Evolutionary conservation across 1,140 invertebrate species (phyloP), one percentile per base, ranked within the genome.

Genomic region (Lepidostoma basale): DNA sequence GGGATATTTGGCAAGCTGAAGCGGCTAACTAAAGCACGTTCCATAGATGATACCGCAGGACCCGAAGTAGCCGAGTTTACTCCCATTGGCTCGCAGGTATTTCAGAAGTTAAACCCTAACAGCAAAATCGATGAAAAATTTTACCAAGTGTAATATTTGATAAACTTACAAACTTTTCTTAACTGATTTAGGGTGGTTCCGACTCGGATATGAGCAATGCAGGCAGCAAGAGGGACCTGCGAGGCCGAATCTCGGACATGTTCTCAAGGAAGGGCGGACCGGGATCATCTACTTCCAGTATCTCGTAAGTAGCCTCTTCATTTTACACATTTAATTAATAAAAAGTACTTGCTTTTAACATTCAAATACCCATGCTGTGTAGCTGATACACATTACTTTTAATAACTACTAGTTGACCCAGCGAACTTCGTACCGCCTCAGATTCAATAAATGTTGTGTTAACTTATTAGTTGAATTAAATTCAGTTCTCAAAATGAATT

Each of bases 1-100:
- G 87, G 92, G 30, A 78, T 95, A 44, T 92, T 95, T 75, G 90
- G 90, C 23, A 94, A 94, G 81, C 80, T 96, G 52, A 92, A 90
- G 70, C 92, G 92, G 74, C 79, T 95, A 16, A 93, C 92, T 8
- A 95, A 95, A 83, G 93, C 92, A 0, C 87, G 89, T 28, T 93
- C 90, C 63, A 89, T 93, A 42, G 91, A 94, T 74, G 88, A 89
- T 74, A 85, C 83, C 12, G 64, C 58, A 2, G 84, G 83, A 69
- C 79, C 83, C 0, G 80, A 82, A 10, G 74, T 77, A 14, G 74
- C 74, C 0, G 81, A 81, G 1, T 83, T 83, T 44, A 77, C 77
- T 74, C 80, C 82, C 4, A 84, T 85, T 36, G 85, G 84, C 59
- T 83, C 85, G 72, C 83, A 85, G 78, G 84, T 85, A 74, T 70